Base-by-base conservation (phyloP, 2,797 vertebrate species). In the Spea hammondii region DNA sequence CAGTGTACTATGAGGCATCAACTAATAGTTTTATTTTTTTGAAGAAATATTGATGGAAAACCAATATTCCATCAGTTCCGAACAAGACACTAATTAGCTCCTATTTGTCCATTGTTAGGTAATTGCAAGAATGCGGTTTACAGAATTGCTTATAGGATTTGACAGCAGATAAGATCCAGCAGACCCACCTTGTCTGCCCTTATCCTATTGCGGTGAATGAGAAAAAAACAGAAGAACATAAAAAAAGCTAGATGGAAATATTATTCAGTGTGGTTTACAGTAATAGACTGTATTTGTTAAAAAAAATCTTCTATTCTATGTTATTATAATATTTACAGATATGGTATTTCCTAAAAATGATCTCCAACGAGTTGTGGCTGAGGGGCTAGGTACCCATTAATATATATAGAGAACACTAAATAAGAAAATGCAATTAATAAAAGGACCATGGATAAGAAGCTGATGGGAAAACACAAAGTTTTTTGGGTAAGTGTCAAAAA, bases 21-120 rank as follows among this genome's bases (percentile, higher is more conserved):
- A 45, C 70, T 12, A 53, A 17, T 54, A 65, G 53, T 60, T 80
- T 72, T 66, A 62, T 81, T 67, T 17, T 75, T 72, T 80, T 17
- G 51, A 55, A 72, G 70, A 75, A 75, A 77, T 77, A 72, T 77
- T 81, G 79, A 81, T 81, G 49, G 48, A 59, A 77, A 77, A 77
- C 10, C 75, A 50, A 81, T 81, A 74, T 74, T 51, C 51, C 48
- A 62, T 74, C 72, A 64, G 13, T 74, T 64, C 59, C 14, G 44
- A 72, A 76, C 68, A 67, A 72, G 69, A 66, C 73, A 72, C 73
- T 72, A 76, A 76, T 80, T 76, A 76, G 69, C 79, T 72, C 9
- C 17, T 65, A 13, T 60, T 74, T 80, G 60, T 76, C 46, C 10
- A 51, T 45, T n/a, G 53, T 13, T 55, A 51, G 68, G 74, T 72